These are phyloP conservation scores for Pogonomyrmex barbatus DNA, from an alignment of 1,140 invertebrate species.

Conservation along the genomic window DNA sequence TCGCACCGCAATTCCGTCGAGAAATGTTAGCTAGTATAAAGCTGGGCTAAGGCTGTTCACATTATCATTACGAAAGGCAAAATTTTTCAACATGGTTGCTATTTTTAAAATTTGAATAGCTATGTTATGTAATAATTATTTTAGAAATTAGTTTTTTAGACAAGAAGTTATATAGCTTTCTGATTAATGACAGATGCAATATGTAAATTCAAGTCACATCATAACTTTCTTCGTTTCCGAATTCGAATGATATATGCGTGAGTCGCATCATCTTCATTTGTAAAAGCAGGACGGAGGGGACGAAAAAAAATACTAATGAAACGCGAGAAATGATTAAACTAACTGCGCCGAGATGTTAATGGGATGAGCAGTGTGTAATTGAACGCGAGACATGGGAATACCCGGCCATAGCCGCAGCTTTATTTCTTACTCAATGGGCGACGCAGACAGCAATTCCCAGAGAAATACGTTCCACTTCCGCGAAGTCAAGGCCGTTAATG, in stretches of 20 bases:
- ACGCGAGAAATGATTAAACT: constrained; percentile 68
- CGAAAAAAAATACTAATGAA: constrained; percentile 46
- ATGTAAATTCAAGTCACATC: background rate
- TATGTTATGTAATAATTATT: background rate
- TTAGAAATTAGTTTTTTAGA: background rate
- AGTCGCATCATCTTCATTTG: background rate
- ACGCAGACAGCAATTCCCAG: constrained; percentile 75
- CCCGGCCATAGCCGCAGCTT: constrained; percentile 69
- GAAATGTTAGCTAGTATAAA: constrained; percentile 62
- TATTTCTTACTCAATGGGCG: constrained; percentile 75
- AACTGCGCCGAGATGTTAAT: constrained; percentile 70
- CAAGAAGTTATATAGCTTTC: background rate
- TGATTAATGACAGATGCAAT: background rate
- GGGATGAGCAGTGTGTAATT: constrained; percentile 70
- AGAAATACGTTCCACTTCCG: constrained; percentile 74
- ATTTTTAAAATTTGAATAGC: background rate
- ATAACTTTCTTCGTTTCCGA: no score
- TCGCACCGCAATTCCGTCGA: background rate
- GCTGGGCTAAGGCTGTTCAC: constrained; percentile 10
- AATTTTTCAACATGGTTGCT: background rate
- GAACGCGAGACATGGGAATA: constrained; percentile 73
- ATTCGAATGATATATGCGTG: background rate
- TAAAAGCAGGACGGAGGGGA: background rate
- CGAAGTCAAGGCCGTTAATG: constrained; percentile 75
- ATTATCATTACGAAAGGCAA: background rate